Evolutionary conservation across 2,113 vertebrate genomes (phyloP), one percentile per base, ranked within the genome.

Genomic region (Cephalopterus ornatus): DNA sequence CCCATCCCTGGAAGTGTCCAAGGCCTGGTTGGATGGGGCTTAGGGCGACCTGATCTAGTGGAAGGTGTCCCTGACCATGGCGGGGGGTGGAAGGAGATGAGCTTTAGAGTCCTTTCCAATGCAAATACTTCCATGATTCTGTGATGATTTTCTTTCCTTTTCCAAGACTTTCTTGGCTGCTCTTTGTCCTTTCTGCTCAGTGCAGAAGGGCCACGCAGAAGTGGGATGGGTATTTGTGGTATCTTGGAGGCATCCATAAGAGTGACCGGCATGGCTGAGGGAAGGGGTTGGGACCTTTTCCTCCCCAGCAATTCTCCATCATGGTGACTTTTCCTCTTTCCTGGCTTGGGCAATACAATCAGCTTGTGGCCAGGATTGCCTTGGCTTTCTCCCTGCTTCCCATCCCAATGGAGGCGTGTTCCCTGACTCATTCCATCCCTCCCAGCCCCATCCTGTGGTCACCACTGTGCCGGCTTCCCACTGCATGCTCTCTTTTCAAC

Each of bases 401-500:
- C 70, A 24, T 46, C 66, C 66, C 46, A 12, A 28, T 0, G 1
- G 22, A 55, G 28, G 2, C 30, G 11, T 0, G 9, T 1, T 70
- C 30, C 42, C 26, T 0, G 0, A 47, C 55, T 66, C 4, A 0
- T 50, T 39, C 20, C 5, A 1, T 3, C 32, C 1, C 71, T 63
- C 39, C 59, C 62, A 53, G 18, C 42, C 42, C 32, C 72, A 14
- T 24, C 44, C 77, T 16, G 4, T 1, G 2, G 4, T 42, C 30
- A 52, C 32, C 23, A 4, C 10, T 2, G 5, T 5, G 14, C 2
- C 5, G 8, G 2, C 39, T 84, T 32, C 76, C 72, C 15, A 0
- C 37, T 8, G 17, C 55, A 17, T 8, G 0, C 39, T 84, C 71
- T 61, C 35, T 16, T 28, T 27, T 24, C 80, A 16, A 3, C 53